Evolutionary conservation across 2,797 vertebrate species (phyloP), one percentile per base, ranked within the genome.

Genomic region (Xerus rutilus): DNA sequence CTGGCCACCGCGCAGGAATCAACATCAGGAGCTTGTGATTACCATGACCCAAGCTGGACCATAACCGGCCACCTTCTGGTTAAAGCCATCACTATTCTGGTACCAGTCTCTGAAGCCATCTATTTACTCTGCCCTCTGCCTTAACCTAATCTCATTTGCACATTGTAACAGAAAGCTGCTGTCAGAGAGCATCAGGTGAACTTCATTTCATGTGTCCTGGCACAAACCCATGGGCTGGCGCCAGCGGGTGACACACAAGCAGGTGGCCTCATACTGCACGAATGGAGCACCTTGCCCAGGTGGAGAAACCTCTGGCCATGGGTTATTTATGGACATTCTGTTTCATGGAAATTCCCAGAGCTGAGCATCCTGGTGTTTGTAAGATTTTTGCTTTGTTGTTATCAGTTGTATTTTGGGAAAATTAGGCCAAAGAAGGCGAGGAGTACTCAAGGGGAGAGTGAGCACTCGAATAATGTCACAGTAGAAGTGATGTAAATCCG

Each of bases 101-200:
- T 47, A 90, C 78, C 95, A 65, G 70, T 89, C 95, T 43, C 81
- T 14, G 77, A 89, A 89, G 94, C 72, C 91, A 94, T 93, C 79
- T 91, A 62, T 96, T 84, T 43, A 7, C 91, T 69, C 89, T 96
- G 96, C 94, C 97, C 89, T 94, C 76, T 89, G 32, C 79, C 76
- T 84, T 96, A 49, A 95, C 93, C 95, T 97, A 86, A 96, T 97
- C 89, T 89, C 86, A 97, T 97, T 93, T 96, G 94, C 87, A 94
- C 76, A 0, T 79, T 86, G 89, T 91, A 96, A 94, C 86, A 92
- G 97, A 96, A 86, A 93, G 62, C 76, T 35, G 81, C 94, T 96
- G 91, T 96, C 95, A 96, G 62, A 21, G 64, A 70, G 65, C 93
- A 94, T 94, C 96, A 94, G 93, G 94, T 93, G 95, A 96, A 94